Conservation (phyloP, 1,140 invertebrate species). For the Bactericera cockerelli region DNA sequence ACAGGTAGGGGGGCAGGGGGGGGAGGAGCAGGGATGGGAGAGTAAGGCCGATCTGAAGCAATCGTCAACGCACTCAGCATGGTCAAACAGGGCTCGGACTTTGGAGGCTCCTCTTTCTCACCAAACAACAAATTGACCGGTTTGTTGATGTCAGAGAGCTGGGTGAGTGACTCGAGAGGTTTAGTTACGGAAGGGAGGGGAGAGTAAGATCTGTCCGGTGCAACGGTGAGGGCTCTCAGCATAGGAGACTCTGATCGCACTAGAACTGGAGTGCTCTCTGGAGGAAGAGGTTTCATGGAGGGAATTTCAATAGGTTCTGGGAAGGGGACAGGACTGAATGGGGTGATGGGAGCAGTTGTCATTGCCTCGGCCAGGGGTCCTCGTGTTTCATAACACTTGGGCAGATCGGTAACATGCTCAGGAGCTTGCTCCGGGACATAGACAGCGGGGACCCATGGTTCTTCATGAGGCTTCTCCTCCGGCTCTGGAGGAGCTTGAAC, state of each 20-base stretch:
- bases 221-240: conserved; percentile 46
- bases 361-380: conserved; percentile 2
- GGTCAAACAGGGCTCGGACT: background rate
- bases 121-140: background rate
- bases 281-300: conserved; percentile 13
- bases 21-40: conserved; percentile 21
- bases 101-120: background rate
- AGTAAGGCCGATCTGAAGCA: conserved; percentile 44
- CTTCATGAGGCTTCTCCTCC: background rate
- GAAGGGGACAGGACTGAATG: background rate
- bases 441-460: background rate
- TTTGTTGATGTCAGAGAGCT: conserved; percentile 8
- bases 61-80: conserved; percentile 49
- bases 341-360: conserved; percentile 6
- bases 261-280: conserved; percentile 18
- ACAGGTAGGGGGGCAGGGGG: conserved; percentile 9
- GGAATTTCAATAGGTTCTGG: conserved; percentile 16
- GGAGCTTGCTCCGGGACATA: background rate
- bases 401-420: background rate
- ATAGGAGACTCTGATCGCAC: conserved; percentile 32
- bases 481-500: background rate
- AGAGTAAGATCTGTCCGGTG: conserved; percentile 44
- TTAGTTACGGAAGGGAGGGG: conserved; percentile 17
- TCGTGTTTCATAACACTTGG: background rate
- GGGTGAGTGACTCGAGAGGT: background rate